These are phyloP conservation scores for Ursus arctos DNA, from an alignment of 2,113 vertebrate genomes.

Conservation along the genomic window DNA sequence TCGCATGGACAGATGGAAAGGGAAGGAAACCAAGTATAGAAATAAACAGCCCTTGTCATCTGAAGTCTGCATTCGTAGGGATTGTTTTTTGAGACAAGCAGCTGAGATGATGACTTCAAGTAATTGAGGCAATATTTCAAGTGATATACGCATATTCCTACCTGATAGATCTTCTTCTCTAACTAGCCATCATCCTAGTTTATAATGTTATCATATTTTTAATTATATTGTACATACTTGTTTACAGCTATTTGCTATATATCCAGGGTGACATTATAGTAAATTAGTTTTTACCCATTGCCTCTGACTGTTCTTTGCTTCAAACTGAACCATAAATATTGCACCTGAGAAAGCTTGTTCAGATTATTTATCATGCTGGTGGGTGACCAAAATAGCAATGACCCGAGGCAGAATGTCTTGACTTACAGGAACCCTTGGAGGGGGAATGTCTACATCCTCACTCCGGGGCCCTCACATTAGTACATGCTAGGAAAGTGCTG, in stretches of 20 bases:
- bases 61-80: conserved; percentile 34
- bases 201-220: conserved; percentile 65
- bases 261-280: conserved; percentile 64
- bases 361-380: conserved; percentile 55
- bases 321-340: conserved; percentile 70
- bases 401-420: not conserved
- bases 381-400: not conserved
- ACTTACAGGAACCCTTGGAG: not conserved
- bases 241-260: conserved; percentile 69
- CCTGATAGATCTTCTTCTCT: conserved; percentile 60
- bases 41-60: conserved; percentile 54
- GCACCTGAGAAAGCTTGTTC: conserved; percentile 61
- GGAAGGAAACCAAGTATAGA: not conserved
- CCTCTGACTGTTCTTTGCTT: conserved; percentile 55
- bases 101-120: conserved; percentile 38
- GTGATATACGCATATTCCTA: conserved; percentile 57
- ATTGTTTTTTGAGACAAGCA: conserved; percentile 50
- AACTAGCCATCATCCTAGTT: conserved; percentile 68
- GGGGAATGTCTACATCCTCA: not conserved
- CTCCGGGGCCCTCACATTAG: not conserved
- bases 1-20: conserved; percentile 21
- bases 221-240: conserved; percentile 70
- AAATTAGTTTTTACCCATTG: conserved; percentile 69
- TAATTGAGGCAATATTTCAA: conserved; percentile 74
- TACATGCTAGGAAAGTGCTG: not conserved